Evolutionary conservation across 2,888 invertebrate genomes (phyloP).

Genomic region (Melitaea athalia): DNA sequence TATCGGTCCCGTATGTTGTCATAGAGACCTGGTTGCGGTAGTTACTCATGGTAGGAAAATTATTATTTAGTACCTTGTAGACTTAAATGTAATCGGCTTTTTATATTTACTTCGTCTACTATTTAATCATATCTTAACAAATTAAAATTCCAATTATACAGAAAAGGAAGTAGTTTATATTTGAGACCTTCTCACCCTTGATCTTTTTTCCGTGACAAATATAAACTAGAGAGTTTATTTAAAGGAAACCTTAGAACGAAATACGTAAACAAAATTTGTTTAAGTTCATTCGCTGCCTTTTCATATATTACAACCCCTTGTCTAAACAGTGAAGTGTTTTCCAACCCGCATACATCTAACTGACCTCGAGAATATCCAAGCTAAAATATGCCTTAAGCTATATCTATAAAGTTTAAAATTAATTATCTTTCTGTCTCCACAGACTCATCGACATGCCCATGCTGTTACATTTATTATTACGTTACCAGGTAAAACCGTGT

Average conservation of each 20-base stretch:
- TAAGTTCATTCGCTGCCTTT: constrained; percentile 2
- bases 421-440: constrained; percentile 3
- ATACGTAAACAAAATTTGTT: constrained; percentile 6
- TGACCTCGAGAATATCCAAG: background rate
- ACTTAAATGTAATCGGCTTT: too few relatives aligned
- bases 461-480: constrained; percentile 29
- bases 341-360: background rate
- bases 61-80: too few relatives aligned
- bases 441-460: constrained; percentile 15
- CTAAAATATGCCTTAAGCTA: background rate
- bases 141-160: too few relatives aligned
- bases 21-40: too few relatives aligned
- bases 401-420: constrained; percentile 10
- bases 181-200: background rate
- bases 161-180: too few relatives aligned
- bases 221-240: background rate
- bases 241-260: constrained; percentile 2
- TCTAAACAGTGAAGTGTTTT: constrained; percentile 14
- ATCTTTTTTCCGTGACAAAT: background rate
- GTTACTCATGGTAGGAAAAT: too few relatives aligned
- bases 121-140: too few relatives aligned
- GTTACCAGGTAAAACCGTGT: constrained; percentile 29
- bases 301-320: constrained; percentile 15
- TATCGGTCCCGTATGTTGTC: too few relatives aligned
- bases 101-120: too few relatives aligned